Evolutionary conservation across 1,140 invertebrate genomes (phyloP), one percentile per base, ranked within the genome.

Genomic region (Brachionus paranguensis): DNA sequence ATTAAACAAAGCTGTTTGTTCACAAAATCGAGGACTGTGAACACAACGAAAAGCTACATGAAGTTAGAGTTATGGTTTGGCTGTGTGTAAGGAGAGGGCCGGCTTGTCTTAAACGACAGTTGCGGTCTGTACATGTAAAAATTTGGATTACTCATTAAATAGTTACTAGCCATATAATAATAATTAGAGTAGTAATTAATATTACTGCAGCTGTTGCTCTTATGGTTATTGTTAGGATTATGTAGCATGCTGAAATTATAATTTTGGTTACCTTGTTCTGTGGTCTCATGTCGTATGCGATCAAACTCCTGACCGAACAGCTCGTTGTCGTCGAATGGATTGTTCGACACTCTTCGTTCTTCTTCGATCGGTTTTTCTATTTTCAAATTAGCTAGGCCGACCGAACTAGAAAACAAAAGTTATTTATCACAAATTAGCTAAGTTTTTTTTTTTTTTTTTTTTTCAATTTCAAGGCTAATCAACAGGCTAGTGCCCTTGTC

Each of bases 261-360:
- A 64, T 29, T 60, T 79, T 55, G 50, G 45, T 79, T 64, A 79
- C 76, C 68, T 72, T 72, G 68, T 20, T 24, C 41, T 17, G 68
- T 43, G 8, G 68, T 41, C 50, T 55, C 76, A 7, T 79, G 76
- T 2, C 76, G 47, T 33, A 79, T 79, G 8, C 33, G 43, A 29
- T 79, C 76, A 64, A 79, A 79, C 45, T 79, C 76, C n/a, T 60
- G 76, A 79, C 76, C 76, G 50, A 79, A 79, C 29, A 79, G 41
- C 27, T 79, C 76, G 17, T 79, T 79, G 27, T 79, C 76, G 53
- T 79, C 55, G 11, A 79, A 64, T 14, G 76, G 76, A 55, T 79
- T 55, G n/a, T 79, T 79, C n/a, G 76, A 79, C 4, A 79, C 76
- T 78, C 43, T 45, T 78, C 29, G n/a, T 78, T 45, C 74, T 68